Conservation (phyloP, 35 echinoderm and acorn worm species). For the Amphiura filiformis region DNA sequence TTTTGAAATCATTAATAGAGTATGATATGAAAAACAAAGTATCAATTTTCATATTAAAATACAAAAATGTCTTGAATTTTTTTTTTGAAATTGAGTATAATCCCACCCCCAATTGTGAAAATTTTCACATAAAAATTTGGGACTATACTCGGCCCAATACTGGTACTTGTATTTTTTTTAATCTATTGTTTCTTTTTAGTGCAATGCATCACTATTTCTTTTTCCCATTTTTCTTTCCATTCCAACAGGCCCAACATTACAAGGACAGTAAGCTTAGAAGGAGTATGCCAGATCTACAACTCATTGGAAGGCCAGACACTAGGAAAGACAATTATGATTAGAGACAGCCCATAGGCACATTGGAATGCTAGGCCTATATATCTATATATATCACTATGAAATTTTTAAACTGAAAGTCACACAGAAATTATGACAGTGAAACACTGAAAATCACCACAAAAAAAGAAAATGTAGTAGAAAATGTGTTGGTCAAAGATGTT, state of each 20-base stretch:
- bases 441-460: background rate
- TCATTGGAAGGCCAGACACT: background rate
- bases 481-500: no score
- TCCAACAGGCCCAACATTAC: slow-evolving; percentile 25
- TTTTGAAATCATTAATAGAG: no score
- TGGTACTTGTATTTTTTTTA: background rate
- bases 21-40: no score
- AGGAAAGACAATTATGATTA: slow-evolving; percentile 6
- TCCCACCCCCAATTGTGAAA: no score
- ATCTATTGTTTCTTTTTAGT: background rate
- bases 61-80: background rate
- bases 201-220: background rate
- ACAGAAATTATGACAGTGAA: background rate
- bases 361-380: background rate
- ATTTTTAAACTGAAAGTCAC: background rate
- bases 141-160: background rate
- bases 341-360: background rate
- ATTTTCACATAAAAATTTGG: background rate
- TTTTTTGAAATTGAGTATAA: no score
- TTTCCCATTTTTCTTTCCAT: background rate
- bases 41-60: no score
- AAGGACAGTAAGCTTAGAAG: background rate
- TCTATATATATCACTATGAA: background rate
- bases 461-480: no score
- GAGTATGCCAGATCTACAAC: background rate